Base-by-base conservation (phyloP, 1,140 invertebrate genomes). In the Calycopis cecrops region DNA sequence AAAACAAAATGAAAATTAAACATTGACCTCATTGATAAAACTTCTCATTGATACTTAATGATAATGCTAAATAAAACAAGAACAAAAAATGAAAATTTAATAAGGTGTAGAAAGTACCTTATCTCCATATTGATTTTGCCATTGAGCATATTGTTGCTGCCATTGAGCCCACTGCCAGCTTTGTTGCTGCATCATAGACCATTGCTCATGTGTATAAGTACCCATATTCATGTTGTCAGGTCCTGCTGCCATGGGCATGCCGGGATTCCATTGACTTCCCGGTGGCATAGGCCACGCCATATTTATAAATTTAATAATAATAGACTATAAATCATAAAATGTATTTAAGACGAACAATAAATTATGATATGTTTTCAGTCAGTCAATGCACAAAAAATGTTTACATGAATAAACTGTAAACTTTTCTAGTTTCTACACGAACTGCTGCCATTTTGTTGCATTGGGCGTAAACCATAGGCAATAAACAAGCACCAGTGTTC, bases 91-190 rank as follows among this genome's bases (percentile, higher is more conserved):
- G 3, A 2, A 10, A 37, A 37, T 37, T 37, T 10, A 37, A 4
- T 37, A 9, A 37, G 9, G 40, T 9, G 8, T 16, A 16, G 14
- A 3, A 28, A 28, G 2, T 57, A 94, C 93, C 90, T 94, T 93
- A 49, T 93, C 92, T 42, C 93, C 93, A 80, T 94, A 95, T 70
- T 95, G 93, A 44, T 91, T 90, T 73, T 95, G 94, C 94, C 94
- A 96, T 68, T 95, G 94, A 40, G 93, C 91, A 74, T 94, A 95
- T 67, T 95, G 94, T 68, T 94, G 93, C 71, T 95, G 93, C 92
- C 94, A 95, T 60, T 93, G 92, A 34, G 92, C 90, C 94, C 94
- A 95, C 67, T 95, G 90, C 94, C 94, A 95, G 69, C 94, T 93
- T 73, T 94, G 93, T 62, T 93, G 92, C 73, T 95, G 93, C 79